phyloP scores from a whole-genome alignment of 2,113 vertebrate species.

The Nyctereutes procyonoides region DNA sequence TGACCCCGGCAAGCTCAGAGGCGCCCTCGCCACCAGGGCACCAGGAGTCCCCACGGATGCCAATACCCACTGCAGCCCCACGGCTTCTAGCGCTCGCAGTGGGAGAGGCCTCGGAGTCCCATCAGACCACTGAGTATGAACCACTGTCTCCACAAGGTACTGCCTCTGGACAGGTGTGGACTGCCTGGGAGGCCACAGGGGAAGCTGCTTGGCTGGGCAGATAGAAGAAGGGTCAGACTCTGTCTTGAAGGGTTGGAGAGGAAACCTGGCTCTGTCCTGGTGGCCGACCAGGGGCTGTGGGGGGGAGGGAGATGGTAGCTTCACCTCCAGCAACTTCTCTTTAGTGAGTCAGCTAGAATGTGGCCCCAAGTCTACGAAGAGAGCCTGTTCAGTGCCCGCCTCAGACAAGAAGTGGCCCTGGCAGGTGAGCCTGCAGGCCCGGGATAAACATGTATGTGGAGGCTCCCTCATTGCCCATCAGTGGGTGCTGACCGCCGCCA shows the following conservation, averaged over 20 bases:
- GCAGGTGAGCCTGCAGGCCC: slow-evolving; percentile 87
- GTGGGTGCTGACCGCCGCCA: slow-evolving; percentile 82
- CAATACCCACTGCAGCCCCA: background rate
- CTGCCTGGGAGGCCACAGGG: background rate
- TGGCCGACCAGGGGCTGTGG: background rate
- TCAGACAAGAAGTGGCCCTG: slow-evolving; percentile 84
- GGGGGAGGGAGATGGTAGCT: too few relatives aligned
- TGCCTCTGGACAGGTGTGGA: background rate
- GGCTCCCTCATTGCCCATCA: slow-evolving; percentile 85
- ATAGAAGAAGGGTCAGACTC: background rate
- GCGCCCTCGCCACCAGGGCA: background rate
- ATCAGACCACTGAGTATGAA: background rate
- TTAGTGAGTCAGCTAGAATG: background rate
- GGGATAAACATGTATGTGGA: slow-evolving; percentile 82
- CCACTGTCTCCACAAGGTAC: background rate
- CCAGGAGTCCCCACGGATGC: background rate
- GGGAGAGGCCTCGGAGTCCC: background rate
- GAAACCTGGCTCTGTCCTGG: background rate
- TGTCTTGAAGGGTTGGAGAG: background rate
- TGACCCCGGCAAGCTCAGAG: background rate
- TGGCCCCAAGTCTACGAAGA: background rate
- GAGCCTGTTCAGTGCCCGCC: background rate
- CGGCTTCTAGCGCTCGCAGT: accelerated
- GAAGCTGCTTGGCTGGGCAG: background rate
- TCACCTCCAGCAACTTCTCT: background rate